Conservation (phyloP, 2,797 vertebrate genomes). For the Acipenser ruthenus region DNA sequence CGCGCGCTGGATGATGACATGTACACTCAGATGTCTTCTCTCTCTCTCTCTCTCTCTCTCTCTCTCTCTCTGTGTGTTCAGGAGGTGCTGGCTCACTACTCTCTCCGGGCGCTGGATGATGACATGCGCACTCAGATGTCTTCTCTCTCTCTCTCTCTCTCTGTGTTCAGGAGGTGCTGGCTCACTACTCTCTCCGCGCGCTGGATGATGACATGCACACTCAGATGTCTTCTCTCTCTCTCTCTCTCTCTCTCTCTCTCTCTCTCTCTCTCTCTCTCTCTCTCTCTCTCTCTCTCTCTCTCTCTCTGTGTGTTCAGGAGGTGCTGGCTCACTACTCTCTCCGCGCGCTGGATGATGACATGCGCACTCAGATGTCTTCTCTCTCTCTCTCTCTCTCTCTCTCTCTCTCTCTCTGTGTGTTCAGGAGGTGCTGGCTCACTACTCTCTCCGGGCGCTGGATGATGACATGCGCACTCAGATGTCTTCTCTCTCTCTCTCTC, state of each 20-base stretch:
- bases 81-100: constrained; percentile 97
- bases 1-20: constrained; percentile 96
- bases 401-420: too few relatives aligned
- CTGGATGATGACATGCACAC: too few relatives aligned
- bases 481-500: constrained; percentile 35
- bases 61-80: too few relatives aligned
- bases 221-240: too few relatives aligned
- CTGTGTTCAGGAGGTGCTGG: neutral
- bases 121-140: too few relatives aligned
- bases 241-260: too few relatives aligned
- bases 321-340: constrained; percentile 58
- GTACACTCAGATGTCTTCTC: too few relatives aligned
- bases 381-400: constrained; percentile 10
- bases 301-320: constrained; percentile 2
- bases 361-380: constrained; percentile 74
- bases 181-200: constrained; percentile 32
- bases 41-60: too few relatives aligned
- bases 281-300: constrained; percentile 5
- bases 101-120: constrained; percentile 90
- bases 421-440: constrained; percentile 11
- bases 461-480: too few relatives aligned
- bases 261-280: neutral
- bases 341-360: constrained; percentile 92
- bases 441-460: constrained; percentile 28
- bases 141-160: too few relatives aligned